Conservation (phyloP, 2,888 invertebrate genomes). For the Actias luna region DNA sequence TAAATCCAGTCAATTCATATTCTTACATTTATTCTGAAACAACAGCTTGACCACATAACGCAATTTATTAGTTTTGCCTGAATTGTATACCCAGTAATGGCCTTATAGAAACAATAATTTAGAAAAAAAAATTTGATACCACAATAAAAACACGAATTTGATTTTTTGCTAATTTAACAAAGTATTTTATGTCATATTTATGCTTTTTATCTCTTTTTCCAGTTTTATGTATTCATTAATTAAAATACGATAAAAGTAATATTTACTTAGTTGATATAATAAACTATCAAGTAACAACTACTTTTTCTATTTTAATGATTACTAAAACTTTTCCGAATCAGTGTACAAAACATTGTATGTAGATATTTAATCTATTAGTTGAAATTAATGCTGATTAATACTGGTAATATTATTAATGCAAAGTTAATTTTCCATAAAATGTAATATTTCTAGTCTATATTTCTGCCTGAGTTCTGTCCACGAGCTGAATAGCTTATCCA, state of each 20-base stretch:
- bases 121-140: no score
- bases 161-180: no score
- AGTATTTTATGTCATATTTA: no score
- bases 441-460: constrained; percentile 8
- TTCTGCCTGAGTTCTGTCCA: constrained; percentile 1
- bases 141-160: no score
- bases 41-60: neutral
- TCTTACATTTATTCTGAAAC: neutral
- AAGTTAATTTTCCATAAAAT: constrained; percentile 23
- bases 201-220: no score
- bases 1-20: neutral
- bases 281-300: neutral
- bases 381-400: neutral
- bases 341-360: neutral
- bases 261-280: neutral
- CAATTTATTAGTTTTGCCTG: neutral
- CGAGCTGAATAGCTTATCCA: constrained; percentile 30
- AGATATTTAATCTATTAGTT: neutral
- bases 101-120: no score
- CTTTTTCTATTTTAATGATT: neutral
- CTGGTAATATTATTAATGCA: neutral
- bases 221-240: no score
- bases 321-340: neutral
- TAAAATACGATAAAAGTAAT: neutral
- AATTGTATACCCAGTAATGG: no score